These are phyloP conservation scores for Balearica regulorum DNA, from an alignment of 2,797 vertebrate genomes.

Conservation along the genomic window DNA sequence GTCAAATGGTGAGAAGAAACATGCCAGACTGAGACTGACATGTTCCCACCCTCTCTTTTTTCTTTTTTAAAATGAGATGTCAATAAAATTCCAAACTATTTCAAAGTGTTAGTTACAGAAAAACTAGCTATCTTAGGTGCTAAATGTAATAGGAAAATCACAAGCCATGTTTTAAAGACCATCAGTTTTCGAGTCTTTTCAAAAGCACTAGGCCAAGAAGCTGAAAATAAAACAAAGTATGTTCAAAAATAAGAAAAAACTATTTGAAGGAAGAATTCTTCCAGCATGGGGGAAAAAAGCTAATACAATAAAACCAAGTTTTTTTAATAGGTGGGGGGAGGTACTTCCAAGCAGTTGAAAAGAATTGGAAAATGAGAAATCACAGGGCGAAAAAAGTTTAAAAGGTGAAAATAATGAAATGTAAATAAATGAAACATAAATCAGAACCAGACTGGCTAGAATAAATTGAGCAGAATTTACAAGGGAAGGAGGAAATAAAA, in stretches of 20 bases:
- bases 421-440: conserved; percentile 65
- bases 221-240: background rate
- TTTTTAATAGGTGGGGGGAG: background rate
- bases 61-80: background rate
- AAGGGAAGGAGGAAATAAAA: conserved; percentile 52
- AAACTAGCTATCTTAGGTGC: background rate
- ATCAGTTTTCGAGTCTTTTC: background rate
- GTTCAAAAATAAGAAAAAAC: background rate
- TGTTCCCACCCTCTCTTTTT: background rate
- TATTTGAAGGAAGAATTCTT: background rate
- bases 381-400: conserved; percentile 31
- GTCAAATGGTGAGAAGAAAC: background rate
- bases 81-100: conserved; percentile 2
- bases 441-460: conserved; percentile 47
- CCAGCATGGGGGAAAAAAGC: background rate
- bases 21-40: background rate
- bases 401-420: conserved; percentile 65
- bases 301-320: background rate
- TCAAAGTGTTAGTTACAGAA: background rate
- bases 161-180: background rate
- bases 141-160: background rate
- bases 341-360: conserved; percentile 26
- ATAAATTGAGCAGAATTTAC: conserved; percentile 48
- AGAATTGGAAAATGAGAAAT: conserved; percentile 49
- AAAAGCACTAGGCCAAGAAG: background rate